Evolutionary conservation across 2,888 invertebrate genomes (phyloP).

Genomic region (Tiliacea citrago): DNA sequence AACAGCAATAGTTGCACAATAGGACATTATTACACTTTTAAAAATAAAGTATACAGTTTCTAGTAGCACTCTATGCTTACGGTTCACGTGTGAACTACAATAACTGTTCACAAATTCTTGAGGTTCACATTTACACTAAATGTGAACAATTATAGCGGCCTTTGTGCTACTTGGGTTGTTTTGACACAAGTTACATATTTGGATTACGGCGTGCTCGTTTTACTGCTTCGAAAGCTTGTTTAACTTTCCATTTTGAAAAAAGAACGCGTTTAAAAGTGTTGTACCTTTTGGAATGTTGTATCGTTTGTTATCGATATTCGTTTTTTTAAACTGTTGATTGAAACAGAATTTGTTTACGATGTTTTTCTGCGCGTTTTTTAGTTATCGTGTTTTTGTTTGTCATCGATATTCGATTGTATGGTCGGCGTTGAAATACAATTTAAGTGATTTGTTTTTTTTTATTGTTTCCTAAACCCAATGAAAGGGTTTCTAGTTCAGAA

Average conservation of each 20-base stretch:
- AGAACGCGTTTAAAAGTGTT: neutral
- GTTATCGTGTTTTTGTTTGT: neutral
- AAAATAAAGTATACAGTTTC: too few relatives aligned
- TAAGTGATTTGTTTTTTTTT: neutral
- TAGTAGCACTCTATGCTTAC: too few relatives aligned
- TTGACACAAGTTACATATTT: conserved; percentile 50
- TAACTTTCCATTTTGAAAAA: conserved; percentile 8
- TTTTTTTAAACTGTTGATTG: conserved; percentile 10
- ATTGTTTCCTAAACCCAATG: neutral
- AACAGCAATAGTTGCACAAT: too few relatives aligned
- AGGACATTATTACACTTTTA: too few relatives aligned
- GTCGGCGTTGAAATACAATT: neutral
- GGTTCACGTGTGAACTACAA: too few relatives aligned
- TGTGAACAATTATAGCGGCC: too few relatives aligned
- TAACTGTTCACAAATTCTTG: too few relatives aligned
- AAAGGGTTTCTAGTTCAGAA: too few relatives aligned
- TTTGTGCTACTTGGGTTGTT: too few relatives aligned
- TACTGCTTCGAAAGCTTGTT: conserved; percentile 12
- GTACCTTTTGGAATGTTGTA: neutral
- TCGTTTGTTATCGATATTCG: neutral
- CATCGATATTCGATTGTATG: neutral
- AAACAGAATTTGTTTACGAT: neutral
- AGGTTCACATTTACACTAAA: too few relatives aligned
- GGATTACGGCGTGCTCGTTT: conserved; percentile 32
- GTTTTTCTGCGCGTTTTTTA: neutral